These are phyloP conservation scores for Eueides isabella DNA, from an alignment of 1,140 invertebrate species.

Conservation along the genomic window DNA sequence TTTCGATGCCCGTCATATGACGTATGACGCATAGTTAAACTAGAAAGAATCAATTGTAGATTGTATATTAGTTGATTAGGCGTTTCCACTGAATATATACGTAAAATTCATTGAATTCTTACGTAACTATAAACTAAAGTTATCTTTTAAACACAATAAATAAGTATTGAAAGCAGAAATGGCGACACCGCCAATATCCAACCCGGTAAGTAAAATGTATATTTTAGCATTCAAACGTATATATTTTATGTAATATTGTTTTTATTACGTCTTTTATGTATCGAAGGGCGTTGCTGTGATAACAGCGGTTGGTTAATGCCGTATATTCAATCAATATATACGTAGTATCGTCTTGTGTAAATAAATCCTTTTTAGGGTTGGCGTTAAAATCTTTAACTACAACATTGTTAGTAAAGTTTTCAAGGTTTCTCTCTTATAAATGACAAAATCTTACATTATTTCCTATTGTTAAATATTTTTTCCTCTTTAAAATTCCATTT, in stretches of 20 bases:
- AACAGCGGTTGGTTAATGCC: constrained; percentile 22
- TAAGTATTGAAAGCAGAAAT: constrained; percentile 39
- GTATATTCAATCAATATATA: neutral
- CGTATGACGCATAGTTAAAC: constrained; percentile 61
- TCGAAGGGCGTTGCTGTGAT: constrained; percentile 53
- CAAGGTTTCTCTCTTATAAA: neutral
- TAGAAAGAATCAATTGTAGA: constrained; percentile 37
- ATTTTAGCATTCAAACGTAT: constrained; percentile 35
- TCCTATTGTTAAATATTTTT: neutral
- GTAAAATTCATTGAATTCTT: constrained; percentile 29
- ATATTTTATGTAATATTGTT: constrained; percentile 28
- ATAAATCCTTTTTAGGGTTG: neutral
- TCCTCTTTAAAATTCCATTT: constrained; percentile 12
- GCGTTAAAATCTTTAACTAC: neutral
- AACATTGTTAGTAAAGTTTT: neutral
- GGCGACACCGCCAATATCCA: constrained; percentile 66
- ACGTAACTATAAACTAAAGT: neutral
- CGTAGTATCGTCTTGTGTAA: neutral
- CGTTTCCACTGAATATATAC: constrained; percentile 51
- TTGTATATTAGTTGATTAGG: constrained; percentile 48
- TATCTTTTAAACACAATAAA: neutral
- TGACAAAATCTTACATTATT: neutral
- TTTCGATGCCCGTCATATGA: constrained; percentile 58
- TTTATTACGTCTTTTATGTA: constrained; percentile 40
- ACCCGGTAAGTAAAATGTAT: constrained; percentile 56